Conservation (phyloP, 2,113 vertebrate species). For the Alethe diademata region DNA sequence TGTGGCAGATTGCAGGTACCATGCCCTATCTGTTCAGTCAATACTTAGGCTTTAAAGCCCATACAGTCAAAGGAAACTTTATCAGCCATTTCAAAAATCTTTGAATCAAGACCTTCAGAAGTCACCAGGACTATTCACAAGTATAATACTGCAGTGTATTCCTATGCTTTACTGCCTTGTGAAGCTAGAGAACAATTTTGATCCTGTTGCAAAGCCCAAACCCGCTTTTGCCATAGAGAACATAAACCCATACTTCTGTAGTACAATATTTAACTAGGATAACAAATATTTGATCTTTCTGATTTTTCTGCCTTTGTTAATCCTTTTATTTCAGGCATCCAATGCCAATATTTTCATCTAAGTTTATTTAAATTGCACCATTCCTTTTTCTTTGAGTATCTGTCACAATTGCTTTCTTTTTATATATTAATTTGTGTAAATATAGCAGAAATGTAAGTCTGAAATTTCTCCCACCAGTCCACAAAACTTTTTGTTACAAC, state of each 20-base stretch:
- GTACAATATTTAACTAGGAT: not conserved
- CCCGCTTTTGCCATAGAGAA: not conserved
- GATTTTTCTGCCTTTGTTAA: not conserved
- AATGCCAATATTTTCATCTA: not conserved
- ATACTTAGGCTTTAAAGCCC: not conserved
- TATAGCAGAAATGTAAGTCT: not conserved
- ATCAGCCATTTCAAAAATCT: not conserved
- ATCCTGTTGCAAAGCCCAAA: not conserved
- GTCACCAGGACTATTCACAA: not conserved
- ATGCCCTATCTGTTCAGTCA: not conserved
- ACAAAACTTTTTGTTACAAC: not conserved
- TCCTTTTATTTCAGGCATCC: not conserved
- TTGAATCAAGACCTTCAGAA: not conserved
- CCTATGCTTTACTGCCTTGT: not conserved
- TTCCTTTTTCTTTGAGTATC: not conserved
- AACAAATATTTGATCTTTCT: not conserved
- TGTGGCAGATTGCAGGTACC: not conserved
- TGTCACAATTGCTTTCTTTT: not conserved
- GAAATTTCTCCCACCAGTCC: not conserved
- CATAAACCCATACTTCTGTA: not conserved
- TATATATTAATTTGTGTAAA: not conserved
- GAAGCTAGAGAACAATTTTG: not conserved
- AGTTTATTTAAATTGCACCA: not conserved
- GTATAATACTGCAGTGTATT: not conserved
- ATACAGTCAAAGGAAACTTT: not conserved